Evolutionary conservation across 1,140 invertebrate genomes (phyloP).

Genomic region (Caenorhabditis remanei): DNA sequence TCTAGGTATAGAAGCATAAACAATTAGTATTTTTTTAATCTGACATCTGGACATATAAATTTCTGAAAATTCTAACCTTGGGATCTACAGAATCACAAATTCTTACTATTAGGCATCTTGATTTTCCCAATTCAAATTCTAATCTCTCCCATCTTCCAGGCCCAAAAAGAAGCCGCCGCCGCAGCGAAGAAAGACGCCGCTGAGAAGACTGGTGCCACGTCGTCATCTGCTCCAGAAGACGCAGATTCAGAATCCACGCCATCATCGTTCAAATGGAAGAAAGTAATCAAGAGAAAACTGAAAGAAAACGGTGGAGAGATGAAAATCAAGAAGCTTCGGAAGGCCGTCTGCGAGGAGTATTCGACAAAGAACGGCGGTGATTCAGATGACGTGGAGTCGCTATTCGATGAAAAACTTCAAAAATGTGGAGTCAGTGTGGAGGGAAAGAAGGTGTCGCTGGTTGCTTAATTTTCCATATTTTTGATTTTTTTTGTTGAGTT

Average conservation of each 20-base stretch:
- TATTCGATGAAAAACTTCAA: slow-evolving; percentile 64
- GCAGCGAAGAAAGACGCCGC: neutral
- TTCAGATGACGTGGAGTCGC: slow-evolving; percentile 10
- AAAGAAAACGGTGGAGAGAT: slow-evolving; percentile 65
- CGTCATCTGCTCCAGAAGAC: slow-evolving; percentile 25
- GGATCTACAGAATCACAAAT: too few relatives aligned
- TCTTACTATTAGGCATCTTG: too few relatives aligned
- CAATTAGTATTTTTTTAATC: too few relatives aligned
- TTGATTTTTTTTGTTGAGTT: neutral
- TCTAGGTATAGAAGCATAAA: too few relatives aligned
- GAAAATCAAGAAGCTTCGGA: slow-evolving; percentile 65
- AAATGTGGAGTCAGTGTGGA: slow-evolving; percentile 58
- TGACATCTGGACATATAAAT: too few relatives aligned
- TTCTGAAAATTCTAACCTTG: too few relatives aligned
- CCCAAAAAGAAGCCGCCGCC: slow-evolving; percentile 24
- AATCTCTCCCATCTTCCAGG: neutral
- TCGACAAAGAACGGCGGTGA: neutral
- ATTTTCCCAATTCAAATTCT: too few relatives aligned
- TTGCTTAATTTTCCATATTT: neutral
- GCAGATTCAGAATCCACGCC: neutral
- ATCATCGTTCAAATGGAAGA: slow-evolving; percentile 67
- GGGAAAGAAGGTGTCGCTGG: slow-evolving; percentile 61
- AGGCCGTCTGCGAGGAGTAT: slow-evolving; percentile 56
- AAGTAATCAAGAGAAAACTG: slow-evolving; percentile 65
- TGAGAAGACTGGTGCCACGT: neutral